Evolutionary conservation across 2,797 vertebrate genomes (phyloP), one percentile per base, ranked within the genome.

Genomic region (Heteromormyrus szaboi): DNA sequence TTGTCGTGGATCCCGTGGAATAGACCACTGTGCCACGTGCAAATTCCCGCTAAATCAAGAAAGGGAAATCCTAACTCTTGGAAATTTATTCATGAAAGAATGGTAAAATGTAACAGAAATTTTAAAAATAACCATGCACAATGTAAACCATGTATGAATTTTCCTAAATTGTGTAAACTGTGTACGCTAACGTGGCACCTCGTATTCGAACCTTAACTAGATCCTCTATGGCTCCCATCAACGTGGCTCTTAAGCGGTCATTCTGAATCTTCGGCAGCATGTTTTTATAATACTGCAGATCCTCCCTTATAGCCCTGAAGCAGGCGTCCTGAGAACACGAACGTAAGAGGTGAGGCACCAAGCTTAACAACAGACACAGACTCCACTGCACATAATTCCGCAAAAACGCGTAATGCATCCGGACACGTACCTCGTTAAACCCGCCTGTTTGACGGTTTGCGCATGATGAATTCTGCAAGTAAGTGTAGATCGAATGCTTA

Each of bases 301-400:
- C 97, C 65, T 93, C 92, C 1, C 92, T 94, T 92, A 99, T 98
- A 86, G 95, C 96, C 33, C 46, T 91, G 89, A 97, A 91, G 92
- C 98, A 99, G 86, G 94, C 93, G 2, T 12, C 91, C 98, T 99
- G 93, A n/a, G 51, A 65, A 65, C 88, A 89, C 0, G 88, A 33
- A 87, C 33, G 62, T 44, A 37, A 56, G 14, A 76, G 53, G 59
- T 9, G 79, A 62, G 12, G 11, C 56, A 54, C 48, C 0, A 0
- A 76, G 11, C 22, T 14, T 41, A 46, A 46, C 46, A 46, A 72
- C 11, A 65, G 6, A n/a, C 3, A 6, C 76, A 89, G 29, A 72
- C 14, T 9, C 6, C 44, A 87, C 25, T 62, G n/a, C 12, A 22
- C 53, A 86, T 37, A 59, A 25, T 37, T 3, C 3, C 37, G 25